Base-by-base conservation (phyloP, 2,113 vertebrate species). In the Myotis yumanensis region DNA sequence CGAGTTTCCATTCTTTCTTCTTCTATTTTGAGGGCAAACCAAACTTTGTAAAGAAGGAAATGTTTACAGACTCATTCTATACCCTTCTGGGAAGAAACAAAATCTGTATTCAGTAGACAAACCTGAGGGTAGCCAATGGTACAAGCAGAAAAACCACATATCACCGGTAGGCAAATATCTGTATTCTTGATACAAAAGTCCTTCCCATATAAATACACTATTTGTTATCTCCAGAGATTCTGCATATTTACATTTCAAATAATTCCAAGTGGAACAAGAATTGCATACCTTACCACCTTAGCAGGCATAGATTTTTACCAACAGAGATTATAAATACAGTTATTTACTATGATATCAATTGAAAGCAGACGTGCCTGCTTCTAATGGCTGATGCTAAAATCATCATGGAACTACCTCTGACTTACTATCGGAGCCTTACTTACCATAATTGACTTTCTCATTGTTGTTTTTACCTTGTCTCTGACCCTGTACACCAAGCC, bases 371-470 rank as follows among this genome's bases (percentile, higher is more conserved):
- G 51, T 32, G 14, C 62, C 54, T 35, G 14, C 66, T 80, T 81
- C 40, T 81, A 85, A 79, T n/a, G 77, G 40, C 90, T 51, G 64
- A 62, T 92, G 86, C 77, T 46, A 51, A 92, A 93, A 90, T 90
- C 80, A 77, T 72, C 40, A 17, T 18, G 6, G 46, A 92, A 86
- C 69, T 69, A 30, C 79, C 77, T 95, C 71, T 79, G 48, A 90
- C 88, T 95, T 89, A 68, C 90, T 73, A 64, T 51, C 37, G 28
- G 69, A 95, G 71, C 52, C 40, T 89, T 95, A 72, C 81, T 97
- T 95, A 83, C 95, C 92, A 86, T 91, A 94, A 97, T 95, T 94
- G 97, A 96, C 96, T 95, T 94, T 94, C 95, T 73, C 14, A 4
- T 92, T 86, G 5, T 92, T 86, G 86, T 86, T 96, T 93, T 92